Evolutionary conservation across 2,888 invertebrate species (phyloP).

Genomic region (Metacarcinus magister): DNA sequence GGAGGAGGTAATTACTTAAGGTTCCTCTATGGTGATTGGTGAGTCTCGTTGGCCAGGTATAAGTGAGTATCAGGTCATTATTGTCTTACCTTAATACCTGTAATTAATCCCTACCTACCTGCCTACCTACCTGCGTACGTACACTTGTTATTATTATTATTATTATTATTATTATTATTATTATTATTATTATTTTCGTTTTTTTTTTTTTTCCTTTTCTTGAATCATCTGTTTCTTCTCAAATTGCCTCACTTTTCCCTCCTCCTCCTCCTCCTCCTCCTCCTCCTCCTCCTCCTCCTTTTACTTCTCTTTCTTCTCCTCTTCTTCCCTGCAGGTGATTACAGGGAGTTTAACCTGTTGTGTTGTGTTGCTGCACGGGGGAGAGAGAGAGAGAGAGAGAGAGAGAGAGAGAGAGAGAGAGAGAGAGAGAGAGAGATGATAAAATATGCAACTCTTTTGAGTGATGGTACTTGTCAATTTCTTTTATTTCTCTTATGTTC

Average conservation of each 20-base stretch:
- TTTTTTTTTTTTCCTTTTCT: too few species aligned
- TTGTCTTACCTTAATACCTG: not conserved
- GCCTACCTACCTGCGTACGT: not conserved
- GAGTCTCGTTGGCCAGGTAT: not conserved
- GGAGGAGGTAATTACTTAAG: slow-evolving; percentile 6
- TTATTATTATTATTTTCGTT: not conserved
- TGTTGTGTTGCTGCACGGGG: too few species aligned
- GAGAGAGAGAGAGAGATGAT: too few species aligned
- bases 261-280: not conserved
- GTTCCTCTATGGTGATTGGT: not conserved
- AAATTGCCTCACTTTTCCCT: not conserved
- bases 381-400: too few species aligned
- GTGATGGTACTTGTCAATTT: not conserved
- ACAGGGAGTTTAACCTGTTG: too few species aligned
- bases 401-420: too few species aligned
- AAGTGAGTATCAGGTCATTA: not conserved
- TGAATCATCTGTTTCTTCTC: not conserved
- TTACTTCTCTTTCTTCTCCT: not conserved
- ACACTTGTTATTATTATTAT: not conserved
- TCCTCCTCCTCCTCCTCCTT: not conserved
- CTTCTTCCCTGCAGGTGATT: not conserved
- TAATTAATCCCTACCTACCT: not conserved
- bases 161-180: slow-evolving; percentile 1
- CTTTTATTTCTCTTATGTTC: not conserved
- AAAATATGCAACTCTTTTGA: too few species aligned